Base-by-base conservation (phyloP, 2,888 invertebrate genomes). In the Auanema freiburgensis region DNA sequence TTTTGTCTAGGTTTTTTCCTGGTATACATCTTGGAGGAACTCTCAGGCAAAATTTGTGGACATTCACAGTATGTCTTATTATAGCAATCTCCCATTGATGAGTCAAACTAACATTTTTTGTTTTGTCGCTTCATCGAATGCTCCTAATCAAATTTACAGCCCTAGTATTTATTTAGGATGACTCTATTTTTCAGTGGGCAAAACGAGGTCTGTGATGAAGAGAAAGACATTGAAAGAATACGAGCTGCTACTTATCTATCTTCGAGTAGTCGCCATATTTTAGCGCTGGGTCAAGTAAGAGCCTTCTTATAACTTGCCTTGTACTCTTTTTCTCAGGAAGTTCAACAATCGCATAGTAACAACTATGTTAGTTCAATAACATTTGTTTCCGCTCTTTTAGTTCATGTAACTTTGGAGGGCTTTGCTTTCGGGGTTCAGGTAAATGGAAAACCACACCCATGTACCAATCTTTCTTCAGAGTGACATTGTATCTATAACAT, bases 391-490 rank as follows among this genome's bases (percentile, higher is more conserved):
- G 79, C 79, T 8, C 68, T 79, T 43, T 53, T 77, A 6, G 67
- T 78, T 24, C 79, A 79, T 66, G 70, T 67, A 11, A 67, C 69
- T 54, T 66, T 79, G 50, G 79, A 79, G 52, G 77, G 79, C 43
- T 79, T 79, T 57, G 79, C 79, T 0, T 79, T 79, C 60, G 79
- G 79, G 24, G 70, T 77, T 40, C 73, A 73, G 61, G 71, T 70
- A 14, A 11, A 59, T 58, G 14, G 41, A 57, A 57, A 16, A 57
- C 21, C 18, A 33, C 14, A 33, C 23, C 46, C 5, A 57, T 57
- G 6, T 52, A 50, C 18, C 18, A 21, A 51, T 50, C 43, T 33
- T n/a, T 41, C 57, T 74, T 53, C 71, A 77, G 65, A 69, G 72
- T 25, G 66, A 68, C 44, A 53, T 67, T 1, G 52, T 74, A 24